Evolutionary conservation across 2,797 vertebrate genomes (phyloP).

Genomic region (Enteromius anoplus): DNA sequence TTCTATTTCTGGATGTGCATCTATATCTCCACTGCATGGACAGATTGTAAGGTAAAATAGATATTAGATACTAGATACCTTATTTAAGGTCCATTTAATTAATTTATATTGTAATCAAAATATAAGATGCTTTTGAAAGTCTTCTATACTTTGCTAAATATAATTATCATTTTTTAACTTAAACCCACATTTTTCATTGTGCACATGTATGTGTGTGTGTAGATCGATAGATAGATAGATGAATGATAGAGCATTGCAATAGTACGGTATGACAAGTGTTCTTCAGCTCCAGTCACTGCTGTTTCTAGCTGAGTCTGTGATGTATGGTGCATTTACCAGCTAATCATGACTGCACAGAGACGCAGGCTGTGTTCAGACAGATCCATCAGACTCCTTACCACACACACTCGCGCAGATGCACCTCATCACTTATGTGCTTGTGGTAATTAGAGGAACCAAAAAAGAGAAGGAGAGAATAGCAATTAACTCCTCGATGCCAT

Average conservation of each 20-base stretch:
- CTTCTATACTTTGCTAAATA: background rate
- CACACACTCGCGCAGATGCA: constrained; percentile 26
- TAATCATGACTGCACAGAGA: constrained; percentile 42
- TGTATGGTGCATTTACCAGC: constrained; percentile 36
- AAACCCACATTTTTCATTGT: background rate
- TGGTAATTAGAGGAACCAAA: constrained; percentile 27
- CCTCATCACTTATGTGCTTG: constrained; percentile 33
- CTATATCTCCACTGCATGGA: background rate
- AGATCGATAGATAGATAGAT: background rate
- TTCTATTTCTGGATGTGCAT: constrained; percentile 3
- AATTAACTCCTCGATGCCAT: constrained; percentile 37
- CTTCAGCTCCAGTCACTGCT: constrained; percentile 4
- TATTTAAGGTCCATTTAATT: background rate
- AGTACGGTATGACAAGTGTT: constrained; percentile 14
- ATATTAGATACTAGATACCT: background rate
- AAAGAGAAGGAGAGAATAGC: constrained; percentile 21
- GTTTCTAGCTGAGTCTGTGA: constrained; percentile 29
- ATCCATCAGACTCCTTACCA: constrained; percentile 31
- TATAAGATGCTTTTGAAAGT: background rate
- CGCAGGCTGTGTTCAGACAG: constrained; percentile 8
- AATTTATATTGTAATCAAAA: background rate
- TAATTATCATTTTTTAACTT: background rate
- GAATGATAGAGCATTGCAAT: background rate
- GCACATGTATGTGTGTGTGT: background rate
- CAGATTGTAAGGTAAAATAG: background rate